These are phyloP conservation scores for Trissolcus basalis DNA, from an alignment of 1,140 invertebrate genomes.

Conservation along the genomic window DNA sequence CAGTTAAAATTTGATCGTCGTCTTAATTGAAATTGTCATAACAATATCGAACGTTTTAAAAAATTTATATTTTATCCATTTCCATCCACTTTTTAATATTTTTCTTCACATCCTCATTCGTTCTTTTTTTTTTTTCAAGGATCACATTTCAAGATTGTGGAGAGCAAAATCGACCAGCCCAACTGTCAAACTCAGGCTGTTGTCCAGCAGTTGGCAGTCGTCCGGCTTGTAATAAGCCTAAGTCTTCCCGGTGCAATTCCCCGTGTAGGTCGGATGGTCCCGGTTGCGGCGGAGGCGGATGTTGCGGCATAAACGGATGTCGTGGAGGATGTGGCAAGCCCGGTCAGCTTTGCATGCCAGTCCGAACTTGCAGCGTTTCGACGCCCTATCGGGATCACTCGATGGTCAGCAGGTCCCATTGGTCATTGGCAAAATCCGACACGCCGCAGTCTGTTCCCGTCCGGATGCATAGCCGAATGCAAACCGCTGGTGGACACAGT, in stretches of 20 bases:
- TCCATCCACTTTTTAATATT: too few relatives aligned
- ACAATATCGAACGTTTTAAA: too few relatives aligned
- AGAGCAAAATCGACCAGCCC: too few relatives aligned
- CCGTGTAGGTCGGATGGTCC: slow-evolving; percentile 41
- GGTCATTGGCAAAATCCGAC: slow-evolving; percentile 50
- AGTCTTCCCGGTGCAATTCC: slow-evolving; percentile 45
- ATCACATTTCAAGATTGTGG: too few relatives aligned
- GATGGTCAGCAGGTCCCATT: slow-evolving; percentile 49
- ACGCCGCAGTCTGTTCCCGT: slow-evolving; percentile 44
- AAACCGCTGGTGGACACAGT: slow-evolving; percentile 18
- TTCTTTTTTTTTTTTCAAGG: too few relatives aligned
- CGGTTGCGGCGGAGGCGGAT: slow-evolving; percentile 62
- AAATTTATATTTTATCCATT: too few relatives aligned
- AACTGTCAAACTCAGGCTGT: slow-evolving; percentile 6
- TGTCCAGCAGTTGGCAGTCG: slow-evolving; percentile 43
- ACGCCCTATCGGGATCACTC: slow-evolving; percentile 40
- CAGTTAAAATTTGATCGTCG: too few relatives aligned
- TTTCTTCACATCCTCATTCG: too few relatives aligned
- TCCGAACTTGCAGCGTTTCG: slow-evolving; percentile 52
- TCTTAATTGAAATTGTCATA: too few relatives aligned
- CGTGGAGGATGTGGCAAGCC: slow-evolving; percentile 65
- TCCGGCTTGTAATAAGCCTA: slow-evolving; percentile 52
- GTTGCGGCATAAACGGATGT: slow-evolving; percentile 63
- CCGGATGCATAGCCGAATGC: slow-evolving; percentile 19
- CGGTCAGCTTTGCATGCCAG: slow-evolving; percentile 57